These are phyloP conservation scores for Pimephales promelas DNA, from an alignment of 2,113 vertebrate species.

Conservation along the genomic window DNA sequence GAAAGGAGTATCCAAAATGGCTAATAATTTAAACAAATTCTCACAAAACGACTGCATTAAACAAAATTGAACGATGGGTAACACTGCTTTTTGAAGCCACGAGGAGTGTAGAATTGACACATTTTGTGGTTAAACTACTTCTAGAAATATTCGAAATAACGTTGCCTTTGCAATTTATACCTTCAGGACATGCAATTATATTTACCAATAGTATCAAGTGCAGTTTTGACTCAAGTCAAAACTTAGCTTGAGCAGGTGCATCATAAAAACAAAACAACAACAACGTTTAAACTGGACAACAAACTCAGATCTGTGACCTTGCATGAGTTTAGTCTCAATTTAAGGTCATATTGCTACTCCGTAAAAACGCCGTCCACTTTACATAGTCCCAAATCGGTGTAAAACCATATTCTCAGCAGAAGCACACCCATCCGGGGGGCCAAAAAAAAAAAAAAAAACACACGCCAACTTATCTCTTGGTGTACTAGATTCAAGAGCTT, in stretches of 20 bases:
- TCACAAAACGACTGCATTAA: not conserved
- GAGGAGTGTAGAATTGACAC: not conserved
- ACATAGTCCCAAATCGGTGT: constrained; percentile 10
- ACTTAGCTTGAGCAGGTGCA: constrained; percentile 6
- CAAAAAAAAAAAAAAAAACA: no score
- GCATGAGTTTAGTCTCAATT: not conserved
- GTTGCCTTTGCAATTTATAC: not conserved
- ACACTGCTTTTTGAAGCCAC: not conserved
- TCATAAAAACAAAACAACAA: not conserved
- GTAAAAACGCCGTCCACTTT: constrained; percentile 4
- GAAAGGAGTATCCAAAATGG: not conserved
- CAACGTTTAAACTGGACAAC: not conserved
- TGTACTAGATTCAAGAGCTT: not conserved
- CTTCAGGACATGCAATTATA: not conserved
- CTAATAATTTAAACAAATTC: not conserved
- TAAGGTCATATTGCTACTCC: not conserved
- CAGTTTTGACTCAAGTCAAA: not conserved
- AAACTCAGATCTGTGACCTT: not conserved
- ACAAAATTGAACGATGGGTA: not conserved
- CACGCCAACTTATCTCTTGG: constrained; percentile 37
- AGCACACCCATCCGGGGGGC: constrained; percentile 25
- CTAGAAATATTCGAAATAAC: not conserved
- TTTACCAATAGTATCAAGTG: not conserved
- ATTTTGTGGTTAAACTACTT: not conserved
- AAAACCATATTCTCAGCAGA: not conserved